Evolutionary conservation across 2,888 invertebrate genomes (phyloP), one percentile per base, ranked within the genome.

Genomic region (Cremastinae sp.): DNA sequence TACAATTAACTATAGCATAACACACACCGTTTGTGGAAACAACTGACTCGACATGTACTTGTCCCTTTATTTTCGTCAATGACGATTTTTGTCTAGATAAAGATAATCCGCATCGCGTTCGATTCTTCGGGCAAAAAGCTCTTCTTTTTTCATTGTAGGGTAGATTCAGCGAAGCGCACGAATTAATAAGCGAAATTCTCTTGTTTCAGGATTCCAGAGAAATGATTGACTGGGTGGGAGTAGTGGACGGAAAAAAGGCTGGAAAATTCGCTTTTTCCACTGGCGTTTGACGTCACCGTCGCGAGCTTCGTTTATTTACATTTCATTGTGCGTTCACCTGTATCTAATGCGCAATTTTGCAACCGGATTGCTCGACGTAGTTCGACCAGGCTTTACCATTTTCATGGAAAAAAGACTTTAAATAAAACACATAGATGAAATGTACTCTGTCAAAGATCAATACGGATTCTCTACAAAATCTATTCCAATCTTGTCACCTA

Each of bases 281-380:
- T 59, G 16, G 28, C 39, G 47, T 39, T 59, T 64, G 69, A 72
- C 39, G 68, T 28, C 22, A 45, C 28, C 28, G 45, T 20, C 16
- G 45, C 43, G 41, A 41, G 59, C 35, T 61, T 70, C 12, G 55
- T 35, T 55, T 61, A 76, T 76, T 76, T 73, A 76, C 64, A 76
- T 73, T 76, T 73, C 65, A 65, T 73, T 73, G 73, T 58, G 73
- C 39, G 35, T 64, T 69, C 53, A 55, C 55, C 64, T 69, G 59
- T 59, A 64, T 41, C 39, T 55, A 53, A 65, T 65, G 64, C 43
- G 41, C 73, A 65, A 43, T 64, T 61, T 49, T 62, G 65, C 66
- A 51, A 53, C 55, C 41, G 53, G 51, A 64, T 68, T 45, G 14
- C 56, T 53, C 39, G 49, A 20, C 59, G 61, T 37, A 43, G 37